Evolutionary conservation across 2,113 vertebrate species (phyloP).

Genomic region (Bucco capensis): DNA sequence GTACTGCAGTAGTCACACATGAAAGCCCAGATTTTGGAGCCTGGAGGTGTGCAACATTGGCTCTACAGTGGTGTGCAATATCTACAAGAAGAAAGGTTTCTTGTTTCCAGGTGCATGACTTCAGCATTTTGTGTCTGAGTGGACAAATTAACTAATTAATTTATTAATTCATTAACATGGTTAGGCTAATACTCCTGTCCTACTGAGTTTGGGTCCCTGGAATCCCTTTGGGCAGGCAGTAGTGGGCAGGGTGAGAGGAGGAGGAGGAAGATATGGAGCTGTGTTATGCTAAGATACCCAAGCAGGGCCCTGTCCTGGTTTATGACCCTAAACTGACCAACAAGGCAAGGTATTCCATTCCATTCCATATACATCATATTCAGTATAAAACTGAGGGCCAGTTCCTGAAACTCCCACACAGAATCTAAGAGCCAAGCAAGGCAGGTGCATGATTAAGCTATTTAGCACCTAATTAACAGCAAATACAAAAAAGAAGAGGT

Average conservation of each 20-base stretch:
- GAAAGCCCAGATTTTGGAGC: not conserved
- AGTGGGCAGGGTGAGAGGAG: not conserved
- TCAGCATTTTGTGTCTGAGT: not conserved
- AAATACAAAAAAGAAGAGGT: too few species aligned
- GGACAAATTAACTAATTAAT: not conserved
- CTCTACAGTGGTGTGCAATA: not conserved
- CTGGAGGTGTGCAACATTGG: not conserved
- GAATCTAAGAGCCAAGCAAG: too few species aligned
- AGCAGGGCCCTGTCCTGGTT: too few species aligned
- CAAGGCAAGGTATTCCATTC: too few species aligned
- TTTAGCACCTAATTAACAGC: too few species aligned
- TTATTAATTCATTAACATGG: not conserved
- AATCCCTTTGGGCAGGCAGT: not conserved
- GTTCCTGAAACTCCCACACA: too few species aligned
- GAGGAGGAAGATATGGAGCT: not conserved
- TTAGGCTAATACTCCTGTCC: not conserved
- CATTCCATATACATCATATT: too few species aligned
- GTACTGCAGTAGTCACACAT: not conserved
- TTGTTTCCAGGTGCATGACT: not conserved
- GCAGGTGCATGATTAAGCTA: too few species aligned
- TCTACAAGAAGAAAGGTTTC: not conserved
- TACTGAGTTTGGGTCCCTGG: not conserved
- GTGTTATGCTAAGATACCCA: not conserved
- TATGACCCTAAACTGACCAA: too few species aligned
- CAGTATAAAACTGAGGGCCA: too few species aligned